These are phyloP conservation scores for Tolmerus cingulatus DNA, from an alignment of 2,888 invertebrate species.

Conservation along the genomic window DNA sequence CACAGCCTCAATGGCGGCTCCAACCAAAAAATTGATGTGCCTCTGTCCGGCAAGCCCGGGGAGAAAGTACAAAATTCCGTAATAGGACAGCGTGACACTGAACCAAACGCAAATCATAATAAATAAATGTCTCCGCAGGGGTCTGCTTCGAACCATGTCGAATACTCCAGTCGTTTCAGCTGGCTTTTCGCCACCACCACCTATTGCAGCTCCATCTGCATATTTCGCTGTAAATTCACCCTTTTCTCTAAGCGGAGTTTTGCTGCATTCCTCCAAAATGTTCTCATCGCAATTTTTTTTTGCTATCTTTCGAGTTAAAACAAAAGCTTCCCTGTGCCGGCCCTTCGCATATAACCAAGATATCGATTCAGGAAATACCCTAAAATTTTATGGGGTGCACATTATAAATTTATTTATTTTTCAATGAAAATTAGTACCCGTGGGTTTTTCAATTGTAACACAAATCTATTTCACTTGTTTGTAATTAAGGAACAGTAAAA, in stretches of 20 bases:
- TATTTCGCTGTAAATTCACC: neutral
- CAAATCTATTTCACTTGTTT: too few species aligned
- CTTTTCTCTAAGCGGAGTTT: constrained; percentile 28
- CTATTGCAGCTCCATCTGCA: neutral
- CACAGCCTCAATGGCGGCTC: constrained; percentile 64
- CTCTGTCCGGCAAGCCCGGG: constrained; percentile 63
- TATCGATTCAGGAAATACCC: constrained; percentile 63
- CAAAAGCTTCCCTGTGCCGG: constrained; percentile 58
- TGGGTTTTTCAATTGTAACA: too few species aligned
- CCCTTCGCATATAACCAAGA: constrained; percentile 60
- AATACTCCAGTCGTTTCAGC: constrained; percentile 18
- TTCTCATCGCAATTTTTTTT: constrained; percentile 54
- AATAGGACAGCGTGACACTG: constrained; percentile 63
- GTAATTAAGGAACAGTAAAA: too few species aligned
- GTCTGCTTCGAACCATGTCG: constrained; percentile 45
- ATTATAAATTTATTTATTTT: neutral
- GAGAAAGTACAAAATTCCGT: constrained; percentile 61
- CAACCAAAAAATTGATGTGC: constrained; percentile 65
- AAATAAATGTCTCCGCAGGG: constrained; percentile 51
- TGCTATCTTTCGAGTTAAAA: constrained; percentile 56
- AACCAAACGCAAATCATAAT: constrained; percentile 57
- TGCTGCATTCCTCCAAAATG: constrained; percentile 48
- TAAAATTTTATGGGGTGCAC: too few species aligned
- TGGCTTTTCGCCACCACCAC: neutral
- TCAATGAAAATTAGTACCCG: too few species aligned